phyloP scores from a whole-genome alignment of 2,113 vertebrate species.

The Cathartes aura region DNA sequence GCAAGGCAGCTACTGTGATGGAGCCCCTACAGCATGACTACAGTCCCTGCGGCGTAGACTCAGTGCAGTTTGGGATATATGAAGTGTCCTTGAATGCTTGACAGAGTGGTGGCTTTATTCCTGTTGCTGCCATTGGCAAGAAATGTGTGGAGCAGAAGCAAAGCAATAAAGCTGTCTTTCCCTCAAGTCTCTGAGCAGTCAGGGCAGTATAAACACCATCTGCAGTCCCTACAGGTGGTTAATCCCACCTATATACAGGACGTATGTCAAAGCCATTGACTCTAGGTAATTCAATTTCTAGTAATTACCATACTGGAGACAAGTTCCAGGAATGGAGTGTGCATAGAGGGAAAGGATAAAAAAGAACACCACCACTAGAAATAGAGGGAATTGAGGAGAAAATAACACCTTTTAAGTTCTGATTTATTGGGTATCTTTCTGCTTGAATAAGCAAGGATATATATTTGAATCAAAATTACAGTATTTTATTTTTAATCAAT shows the following conservation, averaged over 20 bases:
- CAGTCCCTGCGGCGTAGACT: background rate
- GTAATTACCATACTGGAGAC: background rate
- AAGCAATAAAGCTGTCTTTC: background rate
- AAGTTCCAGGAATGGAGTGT: background rate
- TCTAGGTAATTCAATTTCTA: background rate
- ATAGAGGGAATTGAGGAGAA: background rate
- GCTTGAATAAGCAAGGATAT: background rate
- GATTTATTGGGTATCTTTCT: background rate
- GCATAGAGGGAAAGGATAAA: background rate
- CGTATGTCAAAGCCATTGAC: background rate
- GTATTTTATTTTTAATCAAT: background rate
- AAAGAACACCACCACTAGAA: background rate
- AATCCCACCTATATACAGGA: background rate
- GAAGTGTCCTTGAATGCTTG: background rate
- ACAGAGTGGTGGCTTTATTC: background rate
- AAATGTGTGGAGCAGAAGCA: background rate
- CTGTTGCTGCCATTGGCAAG: background rate
- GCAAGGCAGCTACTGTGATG: background rate
- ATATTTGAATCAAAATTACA: background rate
- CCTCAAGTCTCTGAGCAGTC: background rate
- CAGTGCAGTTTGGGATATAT: background rate
- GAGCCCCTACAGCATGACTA: background rate
- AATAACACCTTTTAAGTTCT: background rate
- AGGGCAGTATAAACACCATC: background rate
- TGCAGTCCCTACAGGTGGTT: slow-evolving; percentile 11